phyloP scores from a whole-genome alignment of 1,140 invertebrate species.

The Catajapyx aquilonaris region DNA sequence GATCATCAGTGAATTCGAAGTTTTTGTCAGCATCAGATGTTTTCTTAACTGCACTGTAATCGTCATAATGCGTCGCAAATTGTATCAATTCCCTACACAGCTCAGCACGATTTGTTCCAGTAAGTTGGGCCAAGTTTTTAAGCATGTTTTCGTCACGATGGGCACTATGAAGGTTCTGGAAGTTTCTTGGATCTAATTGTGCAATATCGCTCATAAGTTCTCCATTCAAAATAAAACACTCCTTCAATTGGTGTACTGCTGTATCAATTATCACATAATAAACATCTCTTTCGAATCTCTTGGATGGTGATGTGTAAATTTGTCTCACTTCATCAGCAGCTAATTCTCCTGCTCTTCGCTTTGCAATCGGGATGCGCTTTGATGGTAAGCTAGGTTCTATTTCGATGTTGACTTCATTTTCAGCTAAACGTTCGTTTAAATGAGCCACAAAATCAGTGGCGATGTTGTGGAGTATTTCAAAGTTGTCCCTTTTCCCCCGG shows the following conservation, averaged over 20 bases:
- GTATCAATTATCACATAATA: constrained; percentile 1
- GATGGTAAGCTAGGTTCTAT: neutral
- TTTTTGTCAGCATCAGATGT: neutral
- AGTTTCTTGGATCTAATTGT: neutral
- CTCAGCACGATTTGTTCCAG: constrained; percentile 1
- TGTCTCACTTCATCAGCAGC: constrained; percentile 1
- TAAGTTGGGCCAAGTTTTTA: neutral
- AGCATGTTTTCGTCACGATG: neutral
- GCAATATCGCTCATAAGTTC: constrained; percentile 1
- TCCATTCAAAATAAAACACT: constrained; percentile 1
- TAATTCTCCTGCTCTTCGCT: neutral
- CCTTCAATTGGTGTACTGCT: neutral
- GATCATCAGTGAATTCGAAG: neutral
- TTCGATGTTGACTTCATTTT: neutral
- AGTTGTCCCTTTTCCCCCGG: neutral
- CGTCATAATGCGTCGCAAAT: neutral
- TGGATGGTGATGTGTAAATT: neutral
- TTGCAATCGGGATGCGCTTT: constrained; percentile 1
- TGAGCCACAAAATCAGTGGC: neutral
- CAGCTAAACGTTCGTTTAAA: neutral
- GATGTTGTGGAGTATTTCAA: neutral
- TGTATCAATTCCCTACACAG: neutral
- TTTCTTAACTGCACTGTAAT: neutral
- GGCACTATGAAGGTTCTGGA: constrained; percentile 1
- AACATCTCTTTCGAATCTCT: constrained; percentile 1